A percentile compares a stretch with the other conserved stretches of the same genome.
Conservation (phyloP, 2,113 vertebrate species). For the Myotis davidii region DNA sequence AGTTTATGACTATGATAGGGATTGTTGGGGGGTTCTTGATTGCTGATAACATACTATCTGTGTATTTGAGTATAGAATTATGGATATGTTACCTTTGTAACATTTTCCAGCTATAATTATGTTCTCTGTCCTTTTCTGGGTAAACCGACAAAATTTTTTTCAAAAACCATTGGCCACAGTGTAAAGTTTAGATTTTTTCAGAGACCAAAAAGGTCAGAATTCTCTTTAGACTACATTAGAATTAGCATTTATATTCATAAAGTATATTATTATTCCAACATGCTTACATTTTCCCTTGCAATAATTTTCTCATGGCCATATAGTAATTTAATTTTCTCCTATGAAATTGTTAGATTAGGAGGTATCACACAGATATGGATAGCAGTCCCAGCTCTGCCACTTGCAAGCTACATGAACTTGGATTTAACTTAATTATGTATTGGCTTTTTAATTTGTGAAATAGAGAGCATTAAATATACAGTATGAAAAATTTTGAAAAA, state of each 20-base stretch:
- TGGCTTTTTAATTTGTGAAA: constrained; percentile 8
- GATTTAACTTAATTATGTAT: not conserved
- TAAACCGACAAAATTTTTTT: not conserved
- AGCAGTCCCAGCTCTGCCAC: not conserved
- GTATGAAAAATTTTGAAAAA: not conserved
- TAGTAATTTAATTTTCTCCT: constrained; percentile 25
- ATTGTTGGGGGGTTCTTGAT: not conserved
- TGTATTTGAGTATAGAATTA: not conserved
- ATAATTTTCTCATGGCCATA: constrained; percentile 40
- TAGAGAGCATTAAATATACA: not conserved
- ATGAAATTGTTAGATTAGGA: constrained; percentile 44
- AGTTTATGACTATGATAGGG: not conserved
- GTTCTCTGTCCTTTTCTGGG: not conserved
- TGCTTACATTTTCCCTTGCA: not conserved
- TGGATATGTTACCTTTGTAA: not conserved
- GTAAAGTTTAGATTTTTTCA: not conserved
- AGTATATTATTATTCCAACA: not conserved
- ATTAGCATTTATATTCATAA: not conserved
- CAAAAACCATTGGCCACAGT: not conserved
- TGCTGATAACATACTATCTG: not conserved
- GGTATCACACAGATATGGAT: not conserved
- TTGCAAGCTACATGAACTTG: not conserved
- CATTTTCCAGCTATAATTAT: not conserved
- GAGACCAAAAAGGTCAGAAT: not conserved
- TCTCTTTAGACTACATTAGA: not conserved